These are phyloP conservation scores for Zaprionus taronus DNA, from an alignment of 1,140 invertebrate genomes.

Conservation along the genomic window DNA sequence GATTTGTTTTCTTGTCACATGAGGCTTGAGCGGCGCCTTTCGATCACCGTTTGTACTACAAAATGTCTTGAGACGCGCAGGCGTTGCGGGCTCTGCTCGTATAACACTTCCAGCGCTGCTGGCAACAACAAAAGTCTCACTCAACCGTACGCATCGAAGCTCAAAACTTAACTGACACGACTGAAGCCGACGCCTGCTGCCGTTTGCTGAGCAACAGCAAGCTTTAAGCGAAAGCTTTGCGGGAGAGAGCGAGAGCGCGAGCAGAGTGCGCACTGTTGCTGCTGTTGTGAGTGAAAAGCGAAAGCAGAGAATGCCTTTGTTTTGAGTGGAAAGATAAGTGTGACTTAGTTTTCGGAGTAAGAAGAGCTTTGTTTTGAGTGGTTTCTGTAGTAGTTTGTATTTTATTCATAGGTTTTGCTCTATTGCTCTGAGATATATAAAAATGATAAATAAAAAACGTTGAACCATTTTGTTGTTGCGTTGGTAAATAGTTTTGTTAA, in stretches of 20 bases:
- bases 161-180: constrained; percentile 69
- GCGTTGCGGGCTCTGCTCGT: constrained; percentile 56
- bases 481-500: constrained; percentile 11
- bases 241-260: neutral
- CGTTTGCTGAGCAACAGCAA: neutral
- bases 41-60: neutral
- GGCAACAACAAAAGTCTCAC: constrained; percentile 35
- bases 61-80: constrained; percentile 45
- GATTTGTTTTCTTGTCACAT: constrained; percentile 24
- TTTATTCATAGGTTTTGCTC: constrained; percentile 77
- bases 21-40: neutral
- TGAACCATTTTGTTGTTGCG: constrained; percentile 3
- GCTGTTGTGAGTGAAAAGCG: neutral
- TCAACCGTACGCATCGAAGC: constrained; percentile 76
- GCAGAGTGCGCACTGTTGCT: neutral
- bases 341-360: neutral
- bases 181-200: neutral
- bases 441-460: constrained; percentile 29
- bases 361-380: constrained; percentile 6
- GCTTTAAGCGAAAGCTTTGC: neutral
- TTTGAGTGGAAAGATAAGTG: neutral
- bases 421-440: constrained; percentile 45
- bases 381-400: constrained; percentile 72
- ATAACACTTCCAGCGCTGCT: neutral
- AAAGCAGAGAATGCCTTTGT: neutral